Base-by-base conservation (phyloP, 2,113 vertebrate genomes). In the Microtus oregoni region DNA sequence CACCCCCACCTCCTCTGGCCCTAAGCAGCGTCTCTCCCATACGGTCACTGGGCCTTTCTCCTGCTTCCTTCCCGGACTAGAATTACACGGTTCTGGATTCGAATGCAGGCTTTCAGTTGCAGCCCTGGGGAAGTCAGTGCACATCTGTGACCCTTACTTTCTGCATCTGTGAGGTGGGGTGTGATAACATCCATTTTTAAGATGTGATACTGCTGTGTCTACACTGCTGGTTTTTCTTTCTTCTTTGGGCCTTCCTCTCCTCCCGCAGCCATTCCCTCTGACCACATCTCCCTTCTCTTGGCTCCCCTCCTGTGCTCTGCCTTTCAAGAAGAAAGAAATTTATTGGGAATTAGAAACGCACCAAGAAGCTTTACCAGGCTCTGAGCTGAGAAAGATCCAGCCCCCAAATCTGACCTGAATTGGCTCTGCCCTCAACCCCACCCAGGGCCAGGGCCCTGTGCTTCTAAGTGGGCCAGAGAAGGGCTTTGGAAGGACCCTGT, bases 1-100 rank as follows among this genome's bases (percentile, higher is more conserved):
- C 98, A 99, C 98, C 52, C 86, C 47, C 10, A 24, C 63, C 78
- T 55, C 38, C n/a, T 58, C 65, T 0, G 9, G 0, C 15, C 35
- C 82, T 22, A 6, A 9, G 4, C 41, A 72, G 7, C 75, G 70
- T 58, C 65, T 50, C 67, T 86, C 13, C 86, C 22, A 2, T 5
- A 1, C 14, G 22, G 1, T 52, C 75, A 52, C 30, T 61, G 32
- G 83, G 63, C n/a, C 83, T 86, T 86, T 38, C 44, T 79, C 38
- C 50, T 44, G 67, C 19, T 0, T 81, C 30, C 8, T 81, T 47
- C 50, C 30, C 2, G 17, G 67, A 50, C 87, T 28, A 65, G 65
- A 70, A 9, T 14, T 77, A 63, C n/a, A 5, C 32, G 0, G 50
- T 10, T 24, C 17, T 9, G 11, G 87, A 55, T 44, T 19, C 50